A percentile compares a stretch with the other conserved stretches of the same genome.
These are phyloP conservation scores for Spodoptera exigua DNA, from an alignment of 2,888 invertebrate genomes.

Conservation along the genomic window DNA sequence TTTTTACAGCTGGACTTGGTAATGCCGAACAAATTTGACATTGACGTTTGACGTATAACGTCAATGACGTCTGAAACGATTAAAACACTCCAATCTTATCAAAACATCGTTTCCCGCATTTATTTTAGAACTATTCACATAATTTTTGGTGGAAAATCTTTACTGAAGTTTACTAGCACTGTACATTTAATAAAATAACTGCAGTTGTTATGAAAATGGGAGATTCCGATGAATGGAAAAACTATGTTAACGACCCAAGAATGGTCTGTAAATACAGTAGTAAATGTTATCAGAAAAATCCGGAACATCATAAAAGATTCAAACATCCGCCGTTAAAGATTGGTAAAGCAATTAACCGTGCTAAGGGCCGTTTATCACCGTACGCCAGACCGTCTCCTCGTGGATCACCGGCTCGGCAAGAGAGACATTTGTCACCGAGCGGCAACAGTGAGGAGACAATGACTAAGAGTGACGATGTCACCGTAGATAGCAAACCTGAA, in stretches of 20 bases:
- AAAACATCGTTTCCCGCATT: no score
- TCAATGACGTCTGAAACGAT: no score
- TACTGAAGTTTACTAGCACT: no score
- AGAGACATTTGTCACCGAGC: slow-evolving; percentile 11
- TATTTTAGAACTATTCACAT: no score
- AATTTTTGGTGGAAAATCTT: no score
- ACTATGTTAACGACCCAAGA: slow-evolving; percentile 82
- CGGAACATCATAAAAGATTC: slow-evolving; percentile 92
- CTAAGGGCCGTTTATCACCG: slow-evolving; percentile 66
- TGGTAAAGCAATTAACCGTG: slow-evolving; percentile 58
- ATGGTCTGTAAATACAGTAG: slow-evolving; percentile 93
- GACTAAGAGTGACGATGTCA: slow-evolving; percentile 1
- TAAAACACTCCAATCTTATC: no score
- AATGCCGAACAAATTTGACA: not conserved
- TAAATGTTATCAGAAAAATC: slow-evolving; percentile 95
- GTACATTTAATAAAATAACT: no score
- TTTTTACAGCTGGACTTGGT: no score
- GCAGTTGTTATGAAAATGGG: slow-evolving; percentile 64
- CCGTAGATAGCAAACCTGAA: slow-evolving; percentile 4
- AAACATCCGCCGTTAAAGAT: slow-evolving; percentile 91
- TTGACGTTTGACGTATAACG: slow-evolving; percentile 1
- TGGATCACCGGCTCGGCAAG: slow-evolving; percentile 11
- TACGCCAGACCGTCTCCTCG: slow-evolving; percentile 57
- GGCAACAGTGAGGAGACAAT: slow-evolving; percentile 1
- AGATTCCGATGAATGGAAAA: slow-evolving; percentile 73